Conservation (phyloP, 35 echinoderm and acorn worm species). For the Nesometra sesokonis region DNA sequence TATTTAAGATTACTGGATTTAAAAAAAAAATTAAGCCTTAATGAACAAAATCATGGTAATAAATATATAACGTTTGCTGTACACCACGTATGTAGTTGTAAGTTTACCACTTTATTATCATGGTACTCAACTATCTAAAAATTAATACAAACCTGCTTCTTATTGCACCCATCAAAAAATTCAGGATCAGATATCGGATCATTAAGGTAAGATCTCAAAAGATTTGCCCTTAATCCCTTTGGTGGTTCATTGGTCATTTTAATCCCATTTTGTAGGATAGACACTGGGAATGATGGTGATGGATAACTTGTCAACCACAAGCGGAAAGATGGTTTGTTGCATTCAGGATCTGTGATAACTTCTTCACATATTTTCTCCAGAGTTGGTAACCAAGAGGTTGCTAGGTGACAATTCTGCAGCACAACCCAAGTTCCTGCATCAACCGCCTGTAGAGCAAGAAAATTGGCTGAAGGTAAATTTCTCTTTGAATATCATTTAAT, state of each 20-base stretch:
- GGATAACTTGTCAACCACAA: conserved; percentile 98
- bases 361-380: conserved; percentile 98
- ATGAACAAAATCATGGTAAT: too few species aligned
- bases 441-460: conserved; percentile 38
- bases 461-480: too few species aligned
- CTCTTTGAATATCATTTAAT: too few species aligned
- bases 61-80: too few species aligned
- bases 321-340: conserved; percentile 66
- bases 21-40: too few species aligned
- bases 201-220: conserved; percentile 85
- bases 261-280: conserved; percentile 90
- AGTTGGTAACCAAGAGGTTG: conserved; percentile 82
- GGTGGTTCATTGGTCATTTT: conserved; percentile 99
- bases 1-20: too few species aligned
- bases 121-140: too few species aligned
- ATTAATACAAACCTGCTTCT: conserved; percentile 85
- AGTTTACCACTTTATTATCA: too few species aligned
- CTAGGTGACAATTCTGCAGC: conserved; percentile 93
- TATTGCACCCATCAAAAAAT: conserved; percentile 89
- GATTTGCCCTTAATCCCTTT: conserved; percentile 89
- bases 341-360: conserved; percentile 62
- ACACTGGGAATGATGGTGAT: conserved; percentile 86
- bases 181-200: conserved; percentile 92
- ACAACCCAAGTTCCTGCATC: conserved; percentile 95
- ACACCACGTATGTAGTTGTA: too few species aligned